Conservation (phyloP, 2,888 invertebrate genomes). For the Coelinius sp. region DNA sequence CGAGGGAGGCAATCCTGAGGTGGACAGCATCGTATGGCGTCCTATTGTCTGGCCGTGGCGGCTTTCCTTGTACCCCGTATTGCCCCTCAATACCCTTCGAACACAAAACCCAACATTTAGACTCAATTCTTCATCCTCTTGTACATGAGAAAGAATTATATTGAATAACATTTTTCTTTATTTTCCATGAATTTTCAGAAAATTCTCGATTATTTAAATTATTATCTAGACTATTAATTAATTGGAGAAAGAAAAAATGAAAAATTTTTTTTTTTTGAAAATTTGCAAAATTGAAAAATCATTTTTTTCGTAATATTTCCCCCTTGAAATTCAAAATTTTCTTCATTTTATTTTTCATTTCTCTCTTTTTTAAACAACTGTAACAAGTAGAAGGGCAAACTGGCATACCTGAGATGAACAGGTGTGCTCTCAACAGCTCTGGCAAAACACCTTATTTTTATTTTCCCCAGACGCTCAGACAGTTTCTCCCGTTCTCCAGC, state of each 20-base stretch:
- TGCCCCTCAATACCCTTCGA: not conserved
- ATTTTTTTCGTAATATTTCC: not conserved
- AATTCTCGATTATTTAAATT: not conserved
- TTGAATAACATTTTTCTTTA: not conserved
- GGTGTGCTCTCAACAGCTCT: not conserved
- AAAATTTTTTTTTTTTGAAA: not conserved
- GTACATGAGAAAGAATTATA: not conserved
- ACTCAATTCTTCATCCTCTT: not conserved
- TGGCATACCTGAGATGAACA: slow-evolving; percentile 7
- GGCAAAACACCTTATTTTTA: not conserved
- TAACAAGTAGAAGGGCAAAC: not conserved
- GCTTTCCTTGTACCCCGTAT: not conserved
- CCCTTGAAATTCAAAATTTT: not conserved
- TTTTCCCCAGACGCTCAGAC: slow-evolving; percentile 11
- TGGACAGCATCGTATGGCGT: slow-evolving; percentile 51
- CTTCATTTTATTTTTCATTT: not conserved
- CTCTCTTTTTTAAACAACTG: not conserved
- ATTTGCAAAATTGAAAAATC: no score
- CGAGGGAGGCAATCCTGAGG: slow-evolving; percentile 1
- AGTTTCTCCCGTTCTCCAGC: not conserved
- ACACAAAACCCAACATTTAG: not conserved
- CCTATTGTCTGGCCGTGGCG: slow-evolving; percentile 58
- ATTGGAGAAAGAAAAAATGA: no score
- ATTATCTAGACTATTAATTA: no score
- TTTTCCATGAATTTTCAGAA: not conserved